Conservation (phyloP, 2,888 invertebrate genomes). For the Hartigia nigra region DNA sequence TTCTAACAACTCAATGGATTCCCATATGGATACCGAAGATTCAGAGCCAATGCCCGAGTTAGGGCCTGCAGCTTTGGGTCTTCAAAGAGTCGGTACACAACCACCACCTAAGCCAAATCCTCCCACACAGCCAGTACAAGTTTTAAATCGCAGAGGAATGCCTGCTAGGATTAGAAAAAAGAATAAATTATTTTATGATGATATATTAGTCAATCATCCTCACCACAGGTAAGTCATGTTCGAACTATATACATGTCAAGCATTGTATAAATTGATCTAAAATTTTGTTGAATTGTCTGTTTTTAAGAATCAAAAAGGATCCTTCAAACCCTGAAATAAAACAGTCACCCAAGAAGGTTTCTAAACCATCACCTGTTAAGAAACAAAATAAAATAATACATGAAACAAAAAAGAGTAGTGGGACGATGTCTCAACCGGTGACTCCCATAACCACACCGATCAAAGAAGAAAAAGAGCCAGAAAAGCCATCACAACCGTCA, state of each 20-base stretch:
- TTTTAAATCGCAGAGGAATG: constrained; percentile 88
- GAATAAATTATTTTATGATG: constrained; percentile 89
- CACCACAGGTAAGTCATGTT: constrained; percentile 71
- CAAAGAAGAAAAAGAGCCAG: constrained; percentile 56
- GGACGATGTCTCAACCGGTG: constrained; percentile 28
- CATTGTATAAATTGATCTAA: constrained; percentile 1
- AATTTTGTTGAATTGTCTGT: constrained; percentile 16
- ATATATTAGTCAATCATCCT: constrained; percentile 85
- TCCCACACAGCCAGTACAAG: constrained; percentile 79
- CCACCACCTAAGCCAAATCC: constrained; percentile 79
- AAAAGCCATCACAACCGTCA: constrained; percentile 56
- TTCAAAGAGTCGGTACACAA: constrained; percentile 83
- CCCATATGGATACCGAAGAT: constrained; percentile 71
- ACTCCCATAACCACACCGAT: constrained; percentile 57
- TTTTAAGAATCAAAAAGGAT: constrained; percentile 59
- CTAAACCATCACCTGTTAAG: constrained; percentile 71
- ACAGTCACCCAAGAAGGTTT: constrained; percentile 75
- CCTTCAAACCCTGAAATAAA: constrained; percentile 54
- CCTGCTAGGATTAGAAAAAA: constrained; percentile 91
- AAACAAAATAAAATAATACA: constrained; percentile 47
- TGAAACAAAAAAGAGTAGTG: constrained; percentile 17
- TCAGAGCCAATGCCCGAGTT: constrained; percentile 76
- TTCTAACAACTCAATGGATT: constrained; percentile 48
- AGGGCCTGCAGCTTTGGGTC: constrained; percentile 82
- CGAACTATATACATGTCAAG: neutral